Conservation (phyloP, 2,113 vertebrate genomes). For the Catharus minimus region DNA sequence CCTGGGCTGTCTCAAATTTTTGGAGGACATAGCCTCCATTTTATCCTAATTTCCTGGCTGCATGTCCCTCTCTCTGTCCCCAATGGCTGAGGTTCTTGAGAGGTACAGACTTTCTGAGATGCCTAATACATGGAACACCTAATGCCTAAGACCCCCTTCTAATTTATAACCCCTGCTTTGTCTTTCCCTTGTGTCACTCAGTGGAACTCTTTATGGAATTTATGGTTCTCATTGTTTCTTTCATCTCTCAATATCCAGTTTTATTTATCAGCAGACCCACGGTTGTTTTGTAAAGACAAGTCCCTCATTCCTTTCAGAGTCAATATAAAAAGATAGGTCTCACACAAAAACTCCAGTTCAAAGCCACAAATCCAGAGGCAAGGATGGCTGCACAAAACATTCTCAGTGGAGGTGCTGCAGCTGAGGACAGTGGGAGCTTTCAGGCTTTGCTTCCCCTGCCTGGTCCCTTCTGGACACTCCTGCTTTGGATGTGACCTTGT, state of each 20-base stretch:
- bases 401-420: background rate
- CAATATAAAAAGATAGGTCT: fast-evolving
- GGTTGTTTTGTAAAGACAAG: background rate
- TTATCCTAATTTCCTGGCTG: background rate
- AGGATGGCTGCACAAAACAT: background rate
- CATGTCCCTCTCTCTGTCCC: background rate
- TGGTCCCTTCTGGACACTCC: background rate
- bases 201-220: background rate
- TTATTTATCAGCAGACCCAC: background rate
- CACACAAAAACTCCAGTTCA: background rate
- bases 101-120: background rate
- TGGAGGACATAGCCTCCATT: background rate
- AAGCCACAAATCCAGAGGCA: background rate
- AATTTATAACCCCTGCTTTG: background rate
- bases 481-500: background rate
- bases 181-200: background rate
- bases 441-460: background rate
- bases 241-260: background rate
- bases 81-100: background rate
- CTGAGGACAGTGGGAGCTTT: background rate
- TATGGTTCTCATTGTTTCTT: background rate
- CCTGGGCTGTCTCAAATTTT: background rate
- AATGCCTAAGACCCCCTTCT: background rate
- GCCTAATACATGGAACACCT: background rate
- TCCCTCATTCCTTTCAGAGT: background rate